Evolutionary conservation across 2,797 vertebrate genomes (phyloP).

Genomic region (Anableps anableps): DNA sequence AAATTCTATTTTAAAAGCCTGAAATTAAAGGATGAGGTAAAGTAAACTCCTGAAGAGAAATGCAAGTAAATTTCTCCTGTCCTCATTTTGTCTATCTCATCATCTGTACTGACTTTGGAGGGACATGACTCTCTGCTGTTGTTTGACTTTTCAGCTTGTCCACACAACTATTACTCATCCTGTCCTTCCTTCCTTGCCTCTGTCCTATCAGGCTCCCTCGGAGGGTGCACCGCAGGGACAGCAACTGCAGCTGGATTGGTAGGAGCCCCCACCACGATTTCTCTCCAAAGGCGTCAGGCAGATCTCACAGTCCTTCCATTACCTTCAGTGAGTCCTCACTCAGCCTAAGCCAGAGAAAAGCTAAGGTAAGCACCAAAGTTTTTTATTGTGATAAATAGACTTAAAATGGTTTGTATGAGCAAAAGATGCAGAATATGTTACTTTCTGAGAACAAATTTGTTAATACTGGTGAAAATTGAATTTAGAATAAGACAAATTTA

Average conservation of each 20-base stretch:
- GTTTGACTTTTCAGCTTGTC: slow-evolving; percentile 47
- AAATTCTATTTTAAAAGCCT: not conserved
- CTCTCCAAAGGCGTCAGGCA: slow-evolving; percentile 70
- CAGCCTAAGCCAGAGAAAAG: slow-evolving; percentile 81
- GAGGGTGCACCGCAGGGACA: slow-evolving; percentile 76
- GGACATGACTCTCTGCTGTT: slow-evolving; percentile 44
- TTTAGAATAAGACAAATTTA: not conserved
- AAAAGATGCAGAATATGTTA: not conserved
- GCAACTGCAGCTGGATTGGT: slow-evolving; percentile 79
- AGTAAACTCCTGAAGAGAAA: not conserved
- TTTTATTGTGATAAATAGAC: not conserved
- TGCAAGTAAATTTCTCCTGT: slow-evolving; percentile 2
- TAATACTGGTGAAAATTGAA: not conserved
- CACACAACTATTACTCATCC: slow-evolving; percentile 36
- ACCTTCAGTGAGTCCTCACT: slow-evolving; percentile 80
- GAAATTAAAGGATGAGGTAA: not conserved
- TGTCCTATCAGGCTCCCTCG: slow-evolving; percentile 69
- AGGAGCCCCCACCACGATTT: slow-evolving; percentile 75
- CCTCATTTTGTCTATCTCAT: not conserved
- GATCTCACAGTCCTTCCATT: slow-evolving; percentile 79
- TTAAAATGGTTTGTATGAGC: slow-evolving; percentile 2
- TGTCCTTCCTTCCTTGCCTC: slow-evolving; percentile 12
- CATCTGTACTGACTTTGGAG: slow-evolving; percentile 36
- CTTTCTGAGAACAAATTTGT: not conserved
- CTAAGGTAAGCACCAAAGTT: slow-evolving; percentile 71